Conservation (phyloP, 2,113 vertebrate species). For the Pterophyllum scalare region DNA sequence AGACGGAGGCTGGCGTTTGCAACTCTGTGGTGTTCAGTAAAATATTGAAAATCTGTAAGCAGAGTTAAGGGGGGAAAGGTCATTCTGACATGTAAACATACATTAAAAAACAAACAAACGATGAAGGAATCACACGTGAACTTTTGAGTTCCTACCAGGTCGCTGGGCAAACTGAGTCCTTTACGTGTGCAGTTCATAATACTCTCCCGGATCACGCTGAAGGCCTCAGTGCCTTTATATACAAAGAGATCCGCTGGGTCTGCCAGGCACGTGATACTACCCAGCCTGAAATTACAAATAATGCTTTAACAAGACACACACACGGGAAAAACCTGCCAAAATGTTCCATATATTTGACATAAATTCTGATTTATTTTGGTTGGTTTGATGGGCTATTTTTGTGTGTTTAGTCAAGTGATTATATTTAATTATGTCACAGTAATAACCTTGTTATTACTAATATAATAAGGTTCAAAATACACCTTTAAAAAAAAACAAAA, state of each 20-base stretch:
- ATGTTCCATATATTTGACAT: not conserved
- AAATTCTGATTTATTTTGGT: not conserved
- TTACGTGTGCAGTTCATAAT: slow-evolving; percentile 72
- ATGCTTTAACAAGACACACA: not conserved
- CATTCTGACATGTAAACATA: not conserved
- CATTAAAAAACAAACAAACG: not conserved
- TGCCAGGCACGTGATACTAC: slow-evolving; percentile 75
- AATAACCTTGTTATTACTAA: not conserved
- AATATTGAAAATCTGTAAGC: slow-evolving; percentile 72
- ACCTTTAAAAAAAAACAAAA: not conserved
- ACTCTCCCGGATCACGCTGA: slow-evolving; percentile 71
- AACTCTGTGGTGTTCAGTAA: slow-evolving; percentile 67
- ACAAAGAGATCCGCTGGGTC: slow-evolving; percentile 68
- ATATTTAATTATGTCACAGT: not conserved
- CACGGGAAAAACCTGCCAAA: not conserved
- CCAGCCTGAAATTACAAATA: slow-evolving; percentile 71
- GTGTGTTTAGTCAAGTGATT: not conserved
- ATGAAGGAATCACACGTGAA: not conserved
- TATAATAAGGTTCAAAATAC: not conserved
- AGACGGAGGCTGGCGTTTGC: slow-evolving; percentile 56
- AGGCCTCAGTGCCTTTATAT: slow-evolving; percentile 67
- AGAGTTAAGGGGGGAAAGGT: not conserved
- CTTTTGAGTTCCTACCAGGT: slow-evolving; percentile 66
- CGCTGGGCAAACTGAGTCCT: slow-evolving; percentile 70
- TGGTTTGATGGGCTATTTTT: not conserved